A percentile compares a stretch with the other conserved stretches of the same genome.
phyloP scores from a whole-genome alignment of 2,797 vertebrate genomes.

The Stomatorhinus walkeri region DNA sequence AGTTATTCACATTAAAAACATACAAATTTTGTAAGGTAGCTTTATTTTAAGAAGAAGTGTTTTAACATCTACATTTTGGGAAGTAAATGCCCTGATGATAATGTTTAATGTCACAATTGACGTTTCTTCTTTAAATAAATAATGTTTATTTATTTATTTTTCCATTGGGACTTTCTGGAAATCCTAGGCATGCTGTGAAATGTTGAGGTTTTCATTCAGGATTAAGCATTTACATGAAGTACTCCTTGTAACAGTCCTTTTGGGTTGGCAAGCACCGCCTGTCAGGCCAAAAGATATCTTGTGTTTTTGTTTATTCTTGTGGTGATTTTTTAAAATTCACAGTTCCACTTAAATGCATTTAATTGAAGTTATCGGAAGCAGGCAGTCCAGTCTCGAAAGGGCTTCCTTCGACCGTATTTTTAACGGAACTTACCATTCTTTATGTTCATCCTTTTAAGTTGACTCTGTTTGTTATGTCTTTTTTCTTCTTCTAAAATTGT shows the following conservation, averaged over 20 bases:
- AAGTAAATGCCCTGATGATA: neutral
- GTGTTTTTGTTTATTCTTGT: neutral
- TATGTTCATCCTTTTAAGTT: neutral
- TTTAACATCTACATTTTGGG: neutral
- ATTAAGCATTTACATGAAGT: neutral
- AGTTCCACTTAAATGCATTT: neutral
- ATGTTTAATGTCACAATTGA: neutral
- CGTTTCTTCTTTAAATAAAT: neutral
- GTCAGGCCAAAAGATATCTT: neutral
- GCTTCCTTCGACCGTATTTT: neutral
- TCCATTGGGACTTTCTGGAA: neutral
- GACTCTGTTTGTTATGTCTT: neutral
- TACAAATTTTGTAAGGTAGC: neutral
- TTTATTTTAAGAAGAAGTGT: neutral
- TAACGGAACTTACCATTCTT: neutral
- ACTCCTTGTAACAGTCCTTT: neutral
- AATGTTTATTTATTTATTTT: neutral
- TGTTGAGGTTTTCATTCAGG: neutral
- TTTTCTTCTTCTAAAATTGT: neutral
- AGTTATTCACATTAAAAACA: neutral
- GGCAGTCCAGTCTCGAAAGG: neutral
- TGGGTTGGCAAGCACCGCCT: neutral
- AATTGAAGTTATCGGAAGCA: neutral
- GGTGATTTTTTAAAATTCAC: neutral
- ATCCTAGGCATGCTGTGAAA: neutral